These are phyloP conservation scores for Heptranchias perlo DNA, from an alignment of 2,113 vertebrate species.

Conservation along the genomic window DNA sequence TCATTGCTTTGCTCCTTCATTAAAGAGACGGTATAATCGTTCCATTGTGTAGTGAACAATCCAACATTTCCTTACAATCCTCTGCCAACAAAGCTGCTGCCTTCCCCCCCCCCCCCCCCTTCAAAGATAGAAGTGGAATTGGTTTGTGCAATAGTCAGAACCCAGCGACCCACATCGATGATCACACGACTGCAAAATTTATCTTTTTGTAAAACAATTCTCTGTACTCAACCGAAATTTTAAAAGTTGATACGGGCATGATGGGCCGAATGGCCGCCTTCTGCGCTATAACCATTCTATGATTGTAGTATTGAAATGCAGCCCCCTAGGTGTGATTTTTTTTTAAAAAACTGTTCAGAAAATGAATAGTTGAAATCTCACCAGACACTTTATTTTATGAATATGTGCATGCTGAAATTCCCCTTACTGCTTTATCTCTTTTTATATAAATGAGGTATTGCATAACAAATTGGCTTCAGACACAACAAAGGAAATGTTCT, in stretches of 20 bases:
- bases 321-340: not conserved
- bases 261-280: too few species aligned
- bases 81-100: not conserved
- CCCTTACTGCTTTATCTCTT: not conserved
- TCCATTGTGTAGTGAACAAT: conserved; percentile 23
- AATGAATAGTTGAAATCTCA: not conserved
- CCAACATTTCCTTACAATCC: not conserved
- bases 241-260: too few species aligned
- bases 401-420: not conserved
- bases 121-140: not conserved
- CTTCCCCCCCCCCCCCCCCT: not conserved
- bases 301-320: not conserved
- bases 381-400: not conserved
- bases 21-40: not conserved
- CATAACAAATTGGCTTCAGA: not conserved
- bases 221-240: not conserved
- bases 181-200: not conserved
- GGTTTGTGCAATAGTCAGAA: not conserved
- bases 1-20: not conserved
- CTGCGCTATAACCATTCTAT: too few species aligned
- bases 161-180: not conserved
- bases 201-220: not conserved
- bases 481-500: conserved; percentile 4
- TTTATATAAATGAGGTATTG: not conserved
- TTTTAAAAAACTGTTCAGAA: not conserved